Conservation (phyloP, 2,797 vertebrate genomes). For the Leptatherina wallacei region DNA sequence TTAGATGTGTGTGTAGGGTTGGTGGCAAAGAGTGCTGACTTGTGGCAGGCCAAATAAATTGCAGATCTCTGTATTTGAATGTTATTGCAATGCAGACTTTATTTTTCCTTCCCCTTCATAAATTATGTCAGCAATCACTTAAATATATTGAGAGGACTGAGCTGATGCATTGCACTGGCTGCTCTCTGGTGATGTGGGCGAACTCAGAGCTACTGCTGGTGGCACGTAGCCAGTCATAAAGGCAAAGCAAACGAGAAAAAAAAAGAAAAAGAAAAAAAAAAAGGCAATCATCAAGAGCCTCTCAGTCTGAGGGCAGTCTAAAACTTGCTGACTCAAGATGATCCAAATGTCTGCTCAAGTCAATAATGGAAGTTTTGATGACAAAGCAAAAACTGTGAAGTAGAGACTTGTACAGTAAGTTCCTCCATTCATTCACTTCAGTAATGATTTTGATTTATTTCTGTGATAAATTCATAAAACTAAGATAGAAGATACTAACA, state of each 20-base stretch:
- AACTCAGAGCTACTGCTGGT: slow-evolving; percentile 47
- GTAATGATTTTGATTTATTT: not conserved
- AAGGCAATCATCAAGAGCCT: slow-evolving; percentile 54
- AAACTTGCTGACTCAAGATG: slow-evolving; percentile 66
- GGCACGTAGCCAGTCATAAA: slow-evolving; percentile 56
- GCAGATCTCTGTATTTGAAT: slow-evolving; percentile 54
- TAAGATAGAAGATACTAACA: no score
- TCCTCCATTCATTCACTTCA: not conserved
- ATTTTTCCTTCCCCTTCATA: slow-evolving; percentile 75
- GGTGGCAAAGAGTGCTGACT: slow-evolving; percentile 47
- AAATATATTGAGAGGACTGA: slow-evolving; percentile 53
- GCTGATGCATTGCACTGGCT: slow-evolving; percentile 60
- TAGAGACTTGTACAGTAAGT: not conserved
- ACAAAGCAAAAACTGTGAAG: slow-evolving; percentile 42
- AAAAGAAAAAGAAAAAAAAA: slow-evolving; percentile 15
- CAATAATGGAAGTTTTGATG: slow-evolving; percentile 44
- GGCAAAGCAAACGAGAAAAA: slow-evolving; percentile 42
- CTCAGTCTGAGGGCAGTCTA: slow-evolving; percentile 49
- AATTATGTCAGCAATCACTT: slow-evolving; percentile 79
- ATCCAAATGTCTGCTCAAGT: slow-evolving; percentile 25
- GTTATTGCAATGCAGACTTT: slow-evolving; percentile 70
- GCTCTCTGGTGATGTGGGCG: slow-evolving; percentile 57
- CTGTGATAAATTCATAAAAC: not conserved
- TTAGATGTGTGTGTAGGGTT: slow-evolving; percentile 6
- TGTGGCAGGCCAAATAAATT: slow-evolving; percentile 68